Evolutionary conservation across 2,113 vertebrate genomes (phyloP), one percentile per base, ranked within the genome.

Genomic region (Empidonax traillii): DNA sequence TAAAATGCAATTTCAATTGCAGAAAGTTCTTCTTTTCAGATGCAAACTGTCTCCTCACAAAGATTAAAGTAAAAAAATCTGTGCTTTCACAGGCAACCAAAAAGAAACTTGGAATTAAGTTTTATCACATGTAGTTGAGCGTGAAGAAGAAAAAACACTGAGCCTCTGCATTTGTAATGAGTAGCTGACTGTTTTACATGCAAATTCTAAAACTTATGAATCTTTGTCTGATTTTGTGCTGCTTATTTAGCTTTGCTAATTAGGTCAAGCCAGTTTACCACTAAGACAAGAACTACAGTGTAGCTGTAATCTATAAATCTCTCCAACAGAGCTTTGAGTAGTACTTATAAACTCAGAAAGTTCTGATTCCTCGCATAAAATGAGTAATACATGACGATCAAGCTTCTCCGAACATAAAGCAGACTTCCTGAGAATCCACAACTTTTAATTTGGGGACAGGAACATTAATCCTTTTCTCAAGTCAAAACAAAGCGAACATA

Each of bases 141-240:
- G 33, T 92, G 91, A 97, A 94, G 91, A 93, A 96, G 77, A 87
- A 97, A 84, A 95, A 94, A 71, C 80, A 87, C 61, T 0, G 0
- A 93, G 95, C 56, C 73, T 85, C 65, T 90, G 94, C 88, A 96
- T 93, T 74, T 91, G 62, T 96, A 96, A 97, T 95, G 87, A 97
- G 90, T 74, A 67, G 82, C 76, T 72, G 89, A 81, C 89, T 95
- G 90, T 86, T 97, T 95, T 92, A 90, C 76, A 96, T 95, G 96
- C 94, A 95, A 96, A 96, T 96, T 96, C 96, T 93, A 75, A 86
- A 95, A 93, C 94, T 96, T 96, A 96, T 96, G 94, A 96, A 94
- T 96, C 94, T 84, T 85, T 96, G 94, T 69, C 85, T 92, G 78
- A 96, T 95, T 95, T 90, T 94, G 82, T 84, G 39, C 90, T 92